Percentiles rank a stretch among this genome's conserved stretches.
Conservation (phyloP, 2,113 vertebrate species). For the Hydrolagus affinis region DNA sequence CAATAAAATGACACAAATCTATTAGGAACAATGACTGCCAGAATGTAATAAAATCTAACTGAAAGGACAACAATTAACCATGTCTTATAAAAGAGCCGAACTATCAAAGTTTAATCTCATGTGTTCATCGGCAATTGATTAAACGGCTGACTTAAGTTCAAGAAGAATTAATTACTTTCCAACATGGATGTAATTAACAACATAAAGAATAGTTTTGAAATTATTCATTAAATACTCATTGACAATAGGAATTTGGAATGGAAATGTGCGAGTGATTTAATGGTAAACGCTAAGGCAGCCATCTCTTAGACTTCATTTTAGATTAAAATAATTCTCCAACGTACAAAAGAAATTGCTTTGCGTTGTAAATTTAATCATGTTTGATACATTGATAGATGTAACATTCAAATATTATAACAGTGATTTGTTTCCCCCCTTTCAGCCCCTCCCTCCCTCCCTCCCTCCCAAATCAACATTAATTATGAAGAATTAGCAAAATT, state of each 20-base stretch:
- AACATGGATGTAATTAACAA: constrained; percentile 27
- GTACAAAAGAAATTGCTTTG: constrained; percentile 16
- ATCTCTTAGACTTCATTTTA: constrained; percentile 16
- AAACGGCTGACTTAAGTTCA: constrained; percentile 14
- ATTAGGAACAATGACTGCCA: constrained; percentile 10
- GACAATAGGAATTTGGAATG: background rate
- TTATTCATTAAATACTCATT: constrained; percentile 15
- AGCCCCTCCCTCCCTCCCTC: too few species aligned
- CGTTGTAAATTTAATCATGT: constrained; percentile 19
- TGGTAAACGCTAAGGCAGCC: constrained; percentile 4
- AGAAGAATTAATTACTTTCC: constrained; percentile 24
- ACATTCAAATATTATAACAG: background rate
- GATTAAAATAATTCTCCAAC: constrained; percentile 25
- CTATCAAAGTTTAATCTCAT: background rate
- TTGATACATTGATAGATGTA: background rate
- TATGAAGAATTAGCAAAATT: background rate
- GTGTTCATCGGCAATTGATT: constrained; percentile 25
- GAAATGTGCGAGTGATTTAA: background rate
- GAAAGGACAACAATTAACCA: constrained; percentile 18
- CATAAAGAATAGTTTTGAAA: constrained; percentile 19
- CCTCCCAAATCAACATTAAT: background rate
- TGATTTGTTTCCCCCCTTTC: too few species aligned
- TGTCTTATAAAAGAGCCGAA: background rate
- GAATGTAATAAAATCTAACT: background rate
- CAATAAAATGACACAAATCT: background rate